Evolutionary conservation across 2,797 vertebrate genomes (phyloP), one percentile per base, ranked within the genome.

Genomic region (Phoeniculus purpureus): DNA sequence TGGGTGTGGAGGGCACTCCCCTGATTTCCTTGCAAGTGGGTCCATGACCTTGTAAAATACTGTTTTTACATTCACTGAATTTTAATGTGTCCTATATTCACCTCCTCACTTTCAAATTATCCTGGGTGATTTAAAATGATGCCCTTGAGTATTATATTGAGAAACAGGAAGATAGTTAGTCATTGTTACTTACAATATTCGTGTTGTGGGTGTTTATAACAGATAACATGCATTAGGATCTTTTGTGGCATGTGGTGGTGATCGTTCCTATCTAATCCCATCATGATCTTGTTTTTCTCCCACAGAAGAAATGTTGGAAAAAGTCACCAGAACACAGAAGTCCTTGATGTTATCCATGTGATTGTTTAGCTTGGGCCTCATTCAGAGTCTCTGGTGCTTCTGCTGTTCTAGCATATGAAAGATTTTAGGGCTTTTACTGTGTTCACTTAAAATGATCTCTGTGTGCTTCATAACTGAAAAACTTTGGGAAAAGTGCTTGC

Each of bases 71-170:
- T 62, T 62, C 40, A 37, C 10, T 87, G 67, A 70, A 89, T 81
- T 72, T 87, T 56, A 54, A 83, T 81, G 72, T 87, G 25, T 71
- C 71, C 87, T 91, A n/a, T 67, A 55, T 73, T 90, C 61, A 86
- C 74, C 43, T 70, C 61, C 81, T 89, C 3, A 1, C 76, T 88
- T 92, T 84, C 77, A 81, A 74, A 58, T 73, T 51, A 77, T 17
- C 34, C 43, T 65, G 73, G 43, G 50, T 58, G 67, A 55, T 76
- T 89, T 81, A 65, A 94, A 94, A 84, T 67, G 0, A 84, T 91
- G 90, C 78, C 93, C 76, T 85, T 83, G 71, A 93, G 89, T 89
- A 21, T 48, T 25, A 70, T 40, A n/a, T 81, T 94, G 78, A 88
- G 86, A 92, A 86, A 74, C 3, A 59, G 51, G 56, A 76, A 51